These are phyloP conservation scores for Jacana jacana DNA, from an alignment of 2,113 vertebrate genomes.

Conservation along the genomic window DNA sequence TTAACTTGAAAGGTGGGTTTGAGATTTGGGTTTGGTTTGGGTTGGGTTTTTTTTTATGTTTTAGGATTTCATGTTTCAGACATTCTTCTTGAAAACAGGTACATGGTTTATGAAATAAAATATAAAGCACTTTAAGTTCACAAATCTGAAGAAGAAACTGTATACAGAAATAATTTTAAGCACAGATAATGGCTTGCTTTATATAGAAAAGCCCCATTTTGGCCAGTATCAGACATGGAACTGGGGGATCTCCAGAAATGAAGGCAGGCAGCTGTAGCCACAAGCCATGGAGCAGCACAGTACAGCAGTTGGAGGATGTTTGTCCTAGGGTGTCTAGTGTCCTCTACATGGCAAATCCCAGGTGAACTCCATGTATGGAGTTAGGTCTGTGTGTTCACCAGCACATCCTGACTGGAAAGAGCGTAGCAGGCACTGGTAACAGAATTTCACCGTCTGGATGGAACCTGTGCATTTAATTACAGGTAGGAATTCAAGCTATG, in stretches of 20 bases:
- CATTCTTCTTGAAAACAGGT: not conserved
- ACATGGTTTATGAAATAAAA: not conserved
- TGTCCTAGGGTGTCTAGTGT: not conserved
- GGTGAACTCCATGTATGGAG: not conserved
- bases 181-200: not conserved
- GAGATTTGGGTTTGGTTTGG: not conserved
- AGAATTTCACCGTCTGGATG: not conserved
- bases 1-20: not conserved
- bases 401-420: not conserved
- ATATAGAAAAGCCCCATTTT: not conserved
- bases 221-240: not conserved
- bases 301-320: not conserved
- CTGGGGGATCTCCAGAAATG: not conserved
- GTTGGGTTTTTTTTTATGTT: not conserved
- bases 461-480: not conserved
- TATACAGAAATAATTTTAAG: not conserved
- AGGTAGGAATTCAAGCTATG: not conserved
- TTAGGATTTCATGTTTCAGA: not conserved
- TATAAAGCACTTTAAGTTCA: not conserved
- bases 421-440: not conserved
- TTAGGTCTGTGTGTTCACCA: not conserved
- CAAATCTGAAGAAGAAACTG: not conserved
- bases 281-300: not conserved
- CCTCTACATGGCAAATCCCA: not conserved
- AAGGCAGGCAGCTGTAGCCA: not conserved